Evolutionary conservation across 2,888 invertebrate species (phyloP).

Genomic region (Scaptomyza flava): DNA sequence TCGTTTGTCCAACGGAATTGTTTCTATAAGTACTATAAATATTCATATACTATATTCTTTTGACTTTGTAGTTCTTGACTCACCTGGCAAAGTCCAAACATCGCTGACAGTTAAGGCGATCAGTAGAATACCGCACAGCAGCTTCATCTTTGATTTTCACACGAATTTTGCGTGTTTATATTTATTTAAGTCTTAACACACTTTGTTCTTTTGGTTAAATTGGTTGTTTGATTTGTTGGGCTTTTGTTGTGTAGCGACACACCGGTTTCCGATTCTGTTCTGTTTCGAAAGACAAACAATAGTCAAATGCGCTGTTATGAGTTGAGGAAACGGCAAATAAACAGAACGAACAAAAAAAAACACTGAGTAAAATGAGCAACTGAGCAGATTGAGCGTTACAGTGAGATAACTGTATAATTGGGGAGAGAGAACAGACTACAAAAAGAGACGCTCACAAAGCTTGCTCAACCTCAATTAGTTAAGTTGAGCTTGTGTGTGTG

Average conservation of each 20-base stretch:
- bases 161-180: conserved; percentile 15
- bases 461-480: conserved; percentile 59
- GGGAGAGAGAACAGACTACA: background rate
- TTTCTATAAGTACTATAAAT: conserved; percentile 5
- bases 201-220: conserved; percentile 19
- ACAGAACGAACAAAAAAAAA: conserved; percentile 28
- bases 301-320: conserved; percentile 74
- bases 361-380: conserved; percentile 44
- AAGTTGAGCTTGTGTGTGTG: conserved; percentile 31
- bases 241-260: conserved; percentile 26
- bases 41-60: conserved; percentile 1
- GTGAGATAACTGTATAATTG: background rate
- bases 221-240: conserved; percentile 25
- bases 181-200: conserved; percentile 2
- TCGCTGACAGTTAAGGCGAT: conserved; percentile 77
- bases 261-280: conserved; percentile 50
- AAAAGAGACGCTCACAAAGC: conserved; percentile 12
- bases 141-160: conserved; percentile 76
- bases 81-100: conserved; percentile 82
- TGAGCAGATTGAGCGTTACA: conserved; percentile 38
- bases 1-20: no score
- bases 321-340: conserved; percentile 77
- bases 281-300: conserved; percentile 74
- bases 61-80: conserved; percentile 48
- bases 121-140: conserved; percentile 74